Evolutionary conservation across 2,888 invertebrate species (phyloP), one percentile per base, ranked within the genome.

Genomic region (Cylindroiulus punctatus): DNA sequence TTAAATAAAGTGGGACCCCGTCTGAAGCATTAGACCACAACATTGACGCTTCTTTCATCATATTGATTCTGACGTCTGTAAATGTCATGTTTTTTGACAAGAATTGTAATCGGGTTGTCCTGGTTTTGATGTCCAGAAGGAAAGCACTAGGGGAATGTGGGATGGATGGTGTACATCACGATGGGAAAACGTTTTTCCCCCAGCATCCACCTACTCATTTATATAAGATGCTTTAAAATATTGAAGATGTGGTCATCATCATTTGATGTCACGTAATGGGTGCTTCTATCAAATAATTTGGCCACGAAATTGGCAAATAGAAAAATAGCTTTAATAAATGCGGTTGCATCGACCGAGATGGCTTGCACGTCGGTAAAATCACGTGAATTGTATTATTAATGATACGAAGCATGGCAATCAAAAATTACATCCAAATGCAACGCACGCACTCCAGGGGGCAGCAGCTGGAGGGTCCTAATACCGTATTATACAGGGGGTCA

Each of bases 11-110:
- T 26, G 4, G 65, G 65, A 65, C 65, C n/a, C n/a, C 65, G 19
- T 65, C 65, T 26, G 8, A 65, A 65, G 65, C 65, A 26, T 0
- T 26, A 65, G 65, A 65, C 26, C 65, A 26, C 65, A 65, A 65
- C 65, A 65, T 65, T 65, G 65, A 65, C 65, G 65, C 42, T 76
- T 86, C 86, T 85, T 85, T 86, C 86, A 84, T 86, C 84, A 36
- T 86, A 86, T 86, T 81, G 86, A 86, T 86, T 86, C 84, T 85
- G 86, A 86, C 86, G 85, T 86, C 86, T 86, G 86, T 86, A 86
- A 86, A 86, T 86, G 86, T 86, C 86, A 86, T 86, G 86, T 83
- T 86, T 42, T 84, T 84, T 81, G 36, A 86, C 40, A n/a, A 84
- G 84, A 84, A 32, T 42, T 40, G 82, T 82, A 82, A 82, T 82